Evolutionary conservation across 2,888 invertebrate species (phyloP), one percentile per base, ranked within the genome.

Genomic region (Antheraea assamensis): DNA sequence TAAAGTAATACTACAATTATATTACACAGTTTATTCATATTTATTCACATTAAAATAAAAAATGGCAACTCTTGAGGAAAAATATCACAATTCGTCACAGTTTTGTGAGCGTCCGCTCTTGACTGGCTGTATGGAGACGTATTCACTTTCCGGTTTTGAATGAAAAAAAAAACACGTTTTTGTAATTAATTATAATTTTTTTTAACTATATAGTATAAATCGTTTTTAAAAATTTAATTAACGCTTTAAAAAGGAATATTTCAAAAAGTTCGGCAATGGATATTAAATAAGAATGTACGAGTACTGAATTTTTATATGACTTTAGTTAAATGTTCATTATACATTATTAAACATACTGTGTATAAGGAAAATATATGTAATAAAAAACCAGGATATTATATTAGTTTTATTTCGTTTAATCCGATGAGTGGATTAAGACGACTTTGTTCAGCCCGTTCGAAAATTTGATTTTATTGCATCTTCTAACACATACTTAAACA

Each of bases 1-100:
- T 17, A 64, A 30, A 64, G 13, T 3, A 64, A 64, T 30, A 64
- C 17, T 5, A 64, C 27, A 64, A 64, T 64, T 4, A 15, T 64
- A 27, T 30, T 17, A 64, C 61, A 64, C 61, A 64, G 27, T 30
- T 64, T 64, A 3, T 64, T 17, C 61, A 64, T 64, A 64, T 61
- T 61, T 27, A 61, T 64, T 64, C 61, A 64, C 61, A 64, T 64
- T 64, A 24, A 24, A 58, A 8, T 21, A 52, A 55, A 58, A 58
- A n/a, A 24, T 24, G 10, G 3, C 13, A 58, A 24, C 21, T 55
- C 17, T 30, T 64, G 30, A 30, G 27, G 61, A 30, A 64, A 30
- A 64, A 30, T 64, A 30, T 27, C 15, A 30, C 61, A 30, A 64
- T 15, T 17, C 61, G 61, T 64, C 30, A 64, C 27, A 4, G 30